A percentile compares a stretch with the other conserved stretches of the same genome.
Evolutionary conservation across 2,888 invertebrate species (phyloP).

Genomic region (Priocnemis perturbator): DNA sequence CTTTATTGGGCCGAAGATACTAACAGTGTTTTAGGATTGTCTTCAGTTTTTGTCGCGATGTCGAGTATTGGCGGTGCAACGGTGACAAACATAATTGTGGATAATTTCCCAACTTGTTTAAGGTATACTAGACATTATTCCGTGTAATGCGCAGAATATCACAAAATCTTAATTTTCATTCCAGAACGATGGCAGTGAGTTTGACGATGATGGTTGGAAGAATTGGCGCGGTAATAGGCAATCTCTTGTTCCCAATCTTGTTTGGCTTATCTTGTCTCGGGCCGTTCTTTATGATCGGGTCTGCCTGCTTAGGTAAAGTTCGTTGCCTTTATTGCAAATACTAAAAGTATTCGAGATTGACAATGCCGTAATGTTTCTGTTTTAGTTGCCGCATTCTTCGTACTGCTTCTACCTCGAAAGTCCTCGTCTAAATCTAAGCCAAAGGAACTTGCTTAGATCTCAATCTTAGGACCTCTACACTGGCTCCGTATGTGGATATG

Average conservation of each 20-base stretch:
- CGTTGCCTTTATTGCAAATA: conserved; percentile 14
- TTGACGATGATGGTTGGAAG: conserved; percentile 84
- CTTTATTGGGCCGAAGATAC: conserved; percentile 69
- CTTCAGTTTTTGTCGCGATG: conserved; percentile 70
- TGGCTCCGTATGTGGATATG: conserved; percentile 7
- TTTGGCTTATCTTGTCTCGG: conserved; percentile 83
- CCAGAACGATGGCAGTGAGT: conserved; percentile 84
- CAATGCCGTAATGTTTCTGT: conserved; percentile 18
- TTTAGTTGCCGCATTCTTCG: conserved; percentile 61
- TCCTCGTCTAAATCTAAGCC: conserved; percentile 26
- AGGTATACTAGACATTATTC: conserved; percentile 53
- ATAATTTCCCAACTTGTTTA: conserved; percentile 69
- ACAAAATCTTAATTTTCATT: conserved; percentile 42
- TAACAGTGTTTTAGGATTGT: conserved; percentile 66
- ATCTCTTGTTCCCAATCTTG: conserved; percentile 83
- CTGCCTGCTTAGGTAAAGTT: conserved; percentile 78
- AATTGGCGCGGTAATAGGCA: conserved; percentile 83
- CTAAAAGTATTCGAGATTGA: conserved; percentile 3
- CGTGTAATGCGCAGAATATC: too few species aligned
- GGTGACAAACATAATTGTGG: conserved; percentile 75
- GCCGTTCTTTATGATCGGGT: conserved; percentile 83
- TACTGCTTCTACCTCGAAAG: conserved; percentile 55
- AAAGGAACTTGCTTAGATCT: conserved; percentile 32
- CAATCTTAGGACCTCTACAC: neutral
- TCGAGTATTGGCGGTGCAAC: conserved; percentile 77